Conservation (phyloP, 1,140 invertebrate species). For the Maconellicoccus hirsutus region DNA sequence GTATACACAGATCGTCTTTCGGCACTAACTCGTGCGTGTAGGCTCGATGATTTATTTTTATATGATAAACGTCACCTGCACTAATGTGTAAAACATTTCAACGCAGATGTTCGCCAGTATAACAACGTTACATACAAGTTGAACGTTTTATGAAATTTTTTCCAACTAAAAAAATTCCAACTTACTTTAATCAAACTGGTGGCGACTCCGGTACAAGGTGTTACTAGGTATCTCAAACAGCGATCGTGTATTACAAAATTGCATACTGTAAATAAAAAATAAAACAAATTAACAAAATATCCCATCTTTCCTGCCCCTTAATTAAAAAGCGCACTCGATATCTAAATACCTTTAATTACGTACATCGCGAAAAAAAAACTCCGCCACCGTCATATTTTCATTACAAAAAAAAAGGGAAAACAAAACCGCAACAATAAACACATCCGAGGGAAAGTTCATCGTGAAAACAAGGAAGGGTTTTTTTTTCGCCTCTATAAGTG, state of each 20-base stretch:
- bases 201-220: slow-evolving; percentile 96
- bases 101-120: neutral
- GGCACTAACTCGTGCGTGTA: neutral
- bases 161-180: slow-evolving; percentile 19
- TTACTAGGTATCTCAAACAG: slow-evolving; percentile 89
- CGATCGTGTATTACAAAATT: slow-evolving; percentile 99
- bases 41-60: slow-evolving; percentile 11
- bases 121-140: neutral
- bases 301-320: no score
- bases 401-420: no score
- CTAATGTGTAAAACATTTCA: neutral
- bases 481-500: neutral
- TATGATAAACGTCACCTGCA: slow-evolving; percentile 13
- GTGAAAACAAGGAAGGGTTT: neutral
- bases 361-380: no score
- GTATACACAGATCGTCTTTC: no score
- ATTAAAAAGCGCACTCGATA: no score
- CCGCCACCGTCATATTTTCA: no score
- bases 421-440: no score
- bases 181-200: slow-evolving; percentile 93
- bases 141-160: neutral
- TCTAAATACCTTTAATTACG: no score
- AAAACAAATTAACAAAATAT: no score
- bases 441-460: neutral
- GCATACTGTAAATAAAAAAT: slow-evolving; percentile 63